Evolutionary conservation across 2,113 vertebrate species (phyloP), one percentile per base, ranked within the genome.

Genomic region (Eretmochelys imbricata): DNA sequence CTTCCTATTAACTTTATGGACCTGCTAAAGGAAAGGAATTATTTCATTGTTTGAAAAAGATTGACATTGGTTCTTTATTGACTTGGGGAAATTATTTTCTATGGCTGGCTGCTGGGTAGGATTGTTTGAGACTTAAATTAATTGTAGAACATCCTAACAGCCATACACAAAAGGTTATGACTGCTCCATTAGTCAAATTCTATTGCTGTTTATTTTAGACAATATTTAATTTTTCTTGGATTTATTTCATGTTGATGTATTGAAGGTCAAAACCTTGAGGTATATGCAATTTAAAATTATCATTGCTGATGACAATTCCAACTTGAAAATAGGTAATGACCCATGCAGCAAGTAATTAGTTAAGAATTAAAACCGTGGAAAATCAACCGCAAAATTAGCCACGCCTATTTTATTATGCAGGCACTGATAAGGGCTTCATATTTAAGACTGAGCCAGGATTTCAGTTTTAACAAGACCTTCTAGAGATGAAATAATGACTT

Each of bases 311-410:
- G 88, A 90, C 80, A 91, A 89, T 35, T 13, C 75, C 54, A 75
- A 91, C 94, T 59, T 76, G 86, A 19, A 85, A 94, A 76, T 7
- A 38, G 42, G 57, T 78, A 81, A 97, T 96, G 89, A 94, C 76
- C 86, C 27, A 10, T 46, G n/a, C 88, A 91, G 54, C 29, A 85
- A 93, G 80, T 88, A 93, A 82, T 88, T 75, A 88, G 75, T 14
- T 50, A n/a, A 80, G 50, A 89, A 90, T 93, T 29, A 3, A 80
- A 88, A 84, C 46, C 76, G 19, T 20, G 51, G 11, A 82, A 94
- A 85, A 96, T 96, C 88, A 91, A 85, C 82, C 89, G 80, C 90
- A 80, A 57, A 84, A 72, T n/a, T 82, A 94, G 78, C 8, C 27
- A 8, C 6, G 84, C 17, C 38, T 91, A 75, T 80, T 20, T 84